phyloP scores from a whole-genome alignment of 2,888 invertebrate genomes.

The Cerceris ruficornis region DNA sequence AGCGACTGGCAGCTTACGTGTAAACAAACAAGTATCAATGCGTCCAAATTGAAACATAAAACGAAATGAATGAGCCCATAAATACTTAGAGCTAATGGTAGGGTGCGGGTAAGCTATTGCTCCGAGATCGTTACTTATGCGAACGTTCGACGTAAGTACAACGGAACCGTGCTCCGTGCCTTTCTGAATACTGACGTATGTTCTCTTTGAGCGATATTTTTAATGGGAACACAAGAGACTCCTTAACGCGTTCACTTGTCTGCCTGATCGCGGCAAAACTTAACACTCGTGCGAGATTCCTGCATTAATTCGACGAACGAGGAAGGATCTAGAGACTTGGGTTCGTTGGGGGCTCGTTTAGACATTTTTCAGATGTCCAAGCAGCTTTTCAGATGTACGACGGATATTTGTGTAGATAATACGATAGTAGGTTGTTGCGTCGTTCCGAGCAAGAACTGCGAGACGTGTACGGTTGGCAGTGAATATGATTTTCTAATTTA shows the following conservation, averaged over 20 bases:
- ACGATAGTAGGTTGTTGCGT: too few species aligned
- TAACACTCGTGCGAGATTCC: too few species aligned
- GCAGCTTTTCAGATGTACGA: too few species aligned
- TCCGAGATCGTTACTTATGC: constrained; percentile 76
- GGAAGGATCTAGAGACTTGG: too few species aligned
- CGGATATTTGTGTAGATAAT: too few species aligned
- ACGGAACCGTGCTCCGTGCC: constrained; percentile 46
- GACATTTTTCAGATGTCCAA: too few species aligned
- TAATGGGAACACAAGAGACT: background rate
- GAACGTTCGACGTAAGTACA: constrained; percentile 46
- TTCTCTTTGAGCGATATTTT: constrained; percentile 15
- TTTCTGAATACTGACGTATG: constrained; percentile 44
- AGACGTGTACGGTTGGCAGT: too few species aligned
- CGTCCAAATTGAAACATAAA: constrained; percentile 82
- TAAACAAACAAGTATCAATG: constrained; percentile 81
- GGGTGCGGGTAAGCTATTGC: constrained; percentile 80
- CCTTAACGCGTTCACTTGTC: background rate
- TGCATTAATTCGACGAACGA: too few species aligned
- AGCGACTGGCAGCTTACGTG: constrained; percentile 66
- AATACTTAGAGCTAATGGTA: constrained; percentile 80
- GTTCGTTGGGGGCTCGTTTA: too few species aligned
- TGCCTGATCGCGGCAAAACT: background rate
- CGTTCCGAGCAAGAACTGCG: too few species aligned
- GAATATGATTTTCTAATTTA: too few species aligned
- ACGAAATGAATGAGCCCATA: constrained; percentile 76